Evolutionary conservation across 2,888 invertebrate genomes (phyloP).

Genomic region (Drosophila anomelani): DNA sequence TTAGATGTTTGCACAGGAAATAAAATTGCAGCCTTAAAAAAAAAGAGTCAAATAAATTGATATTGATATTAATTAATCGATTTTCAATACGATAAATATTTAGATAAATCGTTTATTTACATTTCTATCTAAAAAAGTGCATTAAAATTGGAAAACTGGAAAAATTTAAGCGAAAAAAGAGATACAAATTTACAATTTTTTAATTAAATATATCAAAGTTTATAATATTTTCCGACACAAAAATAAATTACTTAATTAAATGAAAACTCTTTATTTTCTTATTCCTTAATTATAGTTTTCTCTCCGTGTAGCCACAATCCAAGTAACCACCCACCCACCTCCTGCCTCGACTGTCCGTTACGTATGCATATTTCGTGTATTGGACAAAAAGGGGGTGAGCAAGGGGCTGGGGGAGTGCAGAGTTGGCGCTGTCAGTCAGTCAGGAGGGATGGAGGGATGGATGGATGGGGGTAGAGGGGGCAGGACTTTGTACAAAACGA

Average conservation of each 20-base stretch:
- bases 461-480: slow-evolving; percentile 11
- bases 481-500: slow-evolving; percentile 73
- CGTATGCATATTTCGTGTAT: slow-evolving; percentile 72
- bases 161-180: too few species aligned
- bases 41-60: neutral
- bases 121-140: too few species aligned
- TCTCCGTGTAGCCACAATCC: slow-evolving; percentile 5
- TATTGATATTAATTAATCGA: neutral
- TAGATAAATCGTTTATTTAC: neutral
- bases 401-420: neutral
- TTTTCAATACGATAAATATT: neutral
- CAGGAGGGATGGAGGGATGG: neutral
- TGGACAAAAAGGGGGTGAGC: slow-evolving; percentile 14
- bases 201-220: too few species aligned
- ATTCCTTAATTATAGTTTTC: neutral
- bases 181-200: too few species aligned
- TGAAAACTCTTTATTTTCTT: too few species aligned
- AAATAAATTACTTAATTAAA: too few species aligned
- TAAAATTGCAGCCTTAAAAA: neutral
- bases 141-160: neutral
- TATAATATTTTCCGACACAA: too few species aligned
- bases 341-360: slow-evolving; percentile 68
- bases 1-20: neutral
- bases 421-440: slow-evolving; percentile 10
- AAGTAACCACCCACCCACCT: slow-evolving; percentile 1